Evolutionary conservation across 1,140 invertebrate genomes (phyloP).

Genomic region (Drosophila ironensis): DNA sequence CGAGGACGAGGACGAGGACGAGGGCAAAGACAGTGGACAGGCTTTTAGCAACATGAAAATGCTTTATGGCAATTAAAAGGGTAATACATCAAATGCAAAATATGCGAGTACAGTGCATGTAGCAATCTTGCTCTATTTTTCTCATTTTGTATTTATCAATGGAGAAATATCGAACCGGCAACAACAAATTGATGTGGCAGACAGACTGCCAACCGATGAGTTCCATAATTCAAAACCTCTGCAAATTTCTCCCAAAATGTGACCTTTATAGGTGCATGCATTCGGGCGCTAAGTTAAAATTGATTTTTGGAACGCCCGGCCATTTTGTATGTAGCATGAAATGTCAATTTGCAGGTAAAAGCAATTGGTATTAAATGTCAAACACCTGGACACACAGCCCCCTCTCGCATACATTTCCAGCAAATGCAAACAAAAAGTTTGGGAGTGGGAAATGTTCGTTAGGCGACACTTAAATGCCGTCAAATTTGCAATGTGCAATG

Average conservation of each 20-base stretch:
- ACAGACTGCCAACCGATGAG: conserved; percentile 4
- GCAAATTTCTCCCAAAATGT: conserved; percentile 10
- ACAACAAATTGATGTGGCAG: conserved; percentile 42
- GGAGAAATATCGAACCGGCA: conserved; percentile 6
- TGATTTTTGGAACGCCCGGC: conserved; percentile 10
- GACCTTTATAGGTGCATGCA: conserved; percentile 7
- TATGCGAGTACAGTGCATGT: conserved; percentile 21
- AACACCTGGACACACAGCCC: conserved; percentile 47
- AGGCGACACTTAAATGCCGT: conserved; percentile 61
- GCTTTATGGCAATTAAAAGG: conserved; percentile 76
- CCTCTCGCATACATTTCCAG: background rate
- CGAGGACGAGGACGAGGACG: background rate
- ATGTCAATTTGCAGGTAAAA: conserved; percentile 75
- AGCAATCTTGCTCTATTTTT: conserved; percentile 13
- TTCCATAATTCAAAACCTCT: conserved; percentile 30
- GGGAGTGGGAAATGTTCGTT: conserved; percentile 14
- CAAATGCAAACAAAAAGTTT: conserved; percentile 11
- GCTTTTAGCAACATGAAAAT: conserved; percentile 73
- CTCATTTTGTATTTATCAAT: background rate
- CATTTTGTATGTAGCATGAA: conserved; percentile 51
- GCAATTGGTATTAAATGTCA: conserved; percentile 77
- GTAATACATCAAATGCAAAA: conserved; percentile 70
- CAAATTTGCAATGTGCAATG: conserved; percentile 63
- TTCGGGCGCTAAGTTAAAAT: conserved; percentile 4
- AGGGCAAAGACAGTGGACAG: conserved; percentile 15